phyloP scores from a whole-genome alignment of 1,140 invertebrate genomes.

The Portunus trituberculatus region DNA sequence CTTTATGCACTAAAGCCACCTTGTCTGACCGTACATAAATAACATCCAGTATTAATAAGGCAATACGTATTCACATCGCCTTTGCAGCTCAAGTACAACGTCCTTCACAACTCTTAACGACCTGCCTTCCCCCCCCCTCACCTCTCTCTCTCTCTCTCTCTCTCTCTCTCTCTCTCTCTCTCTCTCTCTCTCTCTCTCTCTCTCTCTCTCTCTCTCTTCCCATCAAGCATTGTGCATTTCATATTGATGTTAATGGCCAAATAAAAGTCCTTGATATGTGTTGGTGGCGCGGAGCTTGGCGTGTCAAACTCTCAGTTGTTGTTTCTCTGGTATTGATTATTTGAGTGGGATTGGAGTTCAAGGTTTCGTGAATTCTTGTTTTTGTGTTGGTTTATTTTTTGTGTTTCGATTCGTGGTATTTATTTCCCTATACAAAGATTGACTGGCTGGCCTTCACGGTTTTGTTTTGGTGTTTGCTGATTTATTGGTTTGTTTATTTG shows the following conservation, averaged over 20 bases:
- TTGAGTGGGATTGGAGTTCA: too few relatives aligned
- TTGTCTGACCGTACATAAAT: neutral
- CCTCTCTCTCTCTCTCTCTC: neutral
- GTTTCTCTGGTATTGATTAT: too few relatives aligned
- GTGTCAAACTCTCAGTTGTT: neutral
- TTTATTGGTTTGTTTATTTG: too few relatives aligned
- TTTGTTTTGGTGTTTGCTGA: too few relatives aligned
- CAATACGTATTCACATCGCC: neutral
- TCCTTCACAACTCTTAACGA: neutral
- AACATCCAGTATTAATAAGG: neutral
- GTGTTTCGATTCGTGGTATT: too few relatives aligned
- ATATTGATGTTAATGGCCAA: constrained; percentile 1
- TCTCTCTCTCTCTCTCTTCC: neutral
- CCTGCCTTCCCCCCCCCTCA: neutral
- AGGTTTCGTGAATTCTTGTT: neutral
- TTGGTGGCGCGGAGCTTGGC: neutral
- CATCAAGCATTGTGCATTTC: neutral
- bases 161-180: neutral
- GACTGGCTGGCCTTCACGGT: too few relatives aligned
- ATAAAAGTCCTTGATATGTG: constrained; percentile 15
- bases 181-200: neutral
- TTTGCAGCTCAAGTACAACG: neutral
- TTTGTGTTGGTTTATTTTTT: neutral
- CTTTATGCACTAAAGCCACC: neutral
- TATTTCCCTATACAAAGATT: too few relatives aligned